phyloP scores from a whole-genome alignment of 2,113 vertebrate genomes.

The Dicaeum eximium region DNA sequence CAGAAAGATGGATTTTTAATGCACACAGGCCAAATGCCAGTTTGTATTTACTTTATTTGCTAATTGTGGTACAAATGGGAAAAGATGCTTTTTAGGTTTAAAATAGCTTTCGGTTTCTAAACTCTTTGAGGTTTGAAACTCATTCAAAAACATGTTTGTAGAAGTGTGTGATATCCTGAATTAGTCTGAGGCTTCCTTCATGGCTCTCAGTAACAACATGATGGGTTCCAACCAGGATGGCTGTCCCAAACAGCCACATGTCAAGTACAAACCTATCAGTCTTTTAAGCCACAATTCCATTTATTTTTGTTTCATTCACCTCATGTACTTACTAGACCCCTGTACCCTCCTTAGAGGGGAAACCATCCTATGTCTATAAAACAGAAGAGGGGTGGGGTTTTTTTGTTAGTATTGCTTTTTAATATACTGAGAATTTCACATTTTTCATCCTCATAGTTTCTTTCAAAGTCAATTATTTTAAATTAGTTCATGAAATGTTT shows the following conservation, averaged over 20 bases:
- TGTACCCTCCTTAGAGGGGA: neutral
- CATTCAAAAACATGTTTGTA: neutral
- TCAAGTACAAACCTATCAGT: neutral
- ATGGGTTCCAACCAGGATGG: neutral
- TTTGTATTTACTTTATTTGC: neutral
- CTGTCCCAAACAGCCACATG: neutral
- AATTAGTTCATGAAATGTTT: slow-evolving; percentile 7
- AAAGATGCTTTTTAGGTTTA: neutral
- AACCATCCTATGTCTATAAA: neutral
- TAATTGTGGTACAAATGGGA: neutral
- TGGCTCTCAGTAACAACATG: neutral
- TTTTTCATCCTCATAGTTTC: neutral
- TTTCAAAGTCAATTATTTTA: slow-evolving; percentile 32
- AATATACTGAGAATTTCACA: neutral
- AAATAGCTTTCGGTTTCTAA: neutral
- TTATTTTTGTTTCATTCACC: neutral
- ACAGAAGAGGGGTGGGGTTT: fast-evolving
- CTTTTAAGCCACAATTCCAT: neutral
- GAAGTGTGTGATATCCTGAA: neutral
- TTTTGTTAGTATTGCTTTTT: neutral
- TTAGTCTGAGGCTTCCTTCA: neutral
- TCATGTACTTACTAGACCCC: neutral
- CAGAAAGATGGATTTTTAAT: neutral
- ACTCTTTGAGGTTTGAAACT: neutral
- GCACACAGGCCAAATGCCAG: neutral